Conservation (phyloP, 2,888 invertebrate species). For the Phalera bucephala region DNA sequence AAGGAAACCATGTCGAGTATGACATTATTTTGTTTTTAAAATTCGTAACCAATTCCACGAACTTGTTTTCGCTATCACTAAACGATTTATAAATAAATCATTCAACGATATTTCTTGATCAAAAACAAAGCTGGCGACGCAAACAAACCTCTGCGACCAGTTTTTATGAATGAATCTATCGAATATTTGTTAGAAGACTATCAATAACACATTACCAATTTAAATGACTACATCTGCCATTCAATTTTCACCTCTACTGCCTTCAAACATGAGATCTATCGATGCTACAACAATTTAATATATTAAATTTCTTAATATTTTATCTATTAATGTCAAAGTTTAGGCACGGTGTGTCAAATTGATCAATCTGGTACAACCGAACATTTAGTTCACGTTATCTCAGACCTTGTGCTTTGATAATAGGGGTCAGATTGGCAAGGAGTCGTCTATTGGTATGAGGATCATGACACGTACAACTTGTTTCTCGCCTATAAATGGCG, state of each 20-base stretch:
- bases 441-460: slow-evolving; percentile 2
- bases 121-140: slow-evolving; percentile 29
- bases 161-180: slow-evolving; percentile 44
- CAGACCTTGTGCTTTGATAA: slow-evolving; percentile 23
- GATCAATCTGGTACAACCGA: slow-evolving; percentile 24
- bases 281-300: slow-evolving; percentile 10
- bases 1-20: slow-evolving; percentile 4
- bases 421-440: slow-evolving; percentile 29
- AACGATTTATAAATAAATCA: slow-evolving; percentile 25
- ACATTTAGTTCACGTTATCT: slow-evolving; percentile 13
- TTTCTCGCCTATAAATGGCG: slow-evolving; percentile 7
- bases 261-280: slow-evolving; percentile 14
- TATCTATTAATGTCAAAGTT: slow-evolving; percentile 44
- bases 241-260: slow-evolving; percentile 24
- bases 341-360: slow-evolving; percentile 35
- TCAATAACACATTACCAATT: slow-evolving; percentile 33
- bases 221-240: slow-evolving; percentile 13
- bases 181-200: slow-evolving; percentile 31
- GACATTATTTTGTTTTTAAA: slow-evolving; percentile 13
- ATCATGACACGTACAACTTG: slow-evolving; percentile 8
- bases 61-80: slow-evolving; percentile 18
- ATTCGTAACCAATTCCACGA: slow-evolving; percentile 3
- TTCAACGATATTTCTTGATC: slow-evolving; percentile 22
- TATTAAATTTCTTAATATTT: slow-evolving; percentile 20
- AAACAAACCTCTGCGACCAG: slow-evolving; percentile 27